Evolutionary conservation across 1,140 invertebrate species (phyloP), one percentile per base, ranked within the genome.

Genomic region (Pogonus chalceus): DNA sequence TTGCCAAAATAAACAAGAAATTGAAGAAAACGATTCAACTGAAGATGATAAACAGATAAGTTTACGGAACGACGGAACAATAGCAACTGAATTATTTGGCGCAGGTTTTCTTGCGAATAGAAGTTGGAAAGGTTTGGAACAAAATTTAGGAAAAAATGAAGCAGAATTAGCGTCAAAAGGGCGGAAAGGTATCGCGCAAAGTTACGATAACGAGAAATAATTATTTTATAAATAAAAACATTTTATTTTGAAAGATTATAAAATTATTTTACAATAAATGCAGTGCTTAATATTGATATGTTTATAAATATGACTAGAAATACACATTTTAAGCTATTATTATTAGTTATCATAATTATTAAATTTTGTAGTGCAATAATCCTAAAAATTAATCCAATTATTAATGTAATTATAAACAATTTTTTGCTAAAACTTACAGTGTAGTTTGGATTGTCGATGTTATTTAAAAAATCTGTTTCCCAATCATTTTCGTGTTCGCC

Each of bases 91-190:
- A 66, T 60, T 69, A 77, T 55, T 77, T 64, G 74, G 78, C 58
- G 65, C 74, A 66, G 66, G 76, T 69, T 75, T 78, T 57, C 73
- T 87, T 9, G 69, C 78, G 53, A 74, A 79, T 37, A 75, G 83
- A 65, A 77, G 77, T 2, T 90, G 86, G 86, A 79, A 77, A 59
- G 87, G 87, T 2, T 69, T 89, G 31, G 82, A 88, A 62, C 84
- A 83, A 60, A 80, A 80, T 56, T 64, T 88, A 52, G 85, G 84
- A 0, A 68, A 83, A 62, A 81, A 77, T 35, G 74, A 80, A 57
- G 77, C 82, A 4, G 75, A 77, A 58, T 63, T 74, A 58, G 76
- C 78, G 2, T 72, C 76, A 54, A 70, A 79, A 60, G 87, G 86
- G 2, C 72, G 84, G 2, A 76, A 65, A 56, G 87, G 86, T 9